Evolutionary conservation across 2,888 invertebrate species (phyloP), one percentile per base, ranked within the genome.

Genomic region (Ditula angustiorana): DNA sequence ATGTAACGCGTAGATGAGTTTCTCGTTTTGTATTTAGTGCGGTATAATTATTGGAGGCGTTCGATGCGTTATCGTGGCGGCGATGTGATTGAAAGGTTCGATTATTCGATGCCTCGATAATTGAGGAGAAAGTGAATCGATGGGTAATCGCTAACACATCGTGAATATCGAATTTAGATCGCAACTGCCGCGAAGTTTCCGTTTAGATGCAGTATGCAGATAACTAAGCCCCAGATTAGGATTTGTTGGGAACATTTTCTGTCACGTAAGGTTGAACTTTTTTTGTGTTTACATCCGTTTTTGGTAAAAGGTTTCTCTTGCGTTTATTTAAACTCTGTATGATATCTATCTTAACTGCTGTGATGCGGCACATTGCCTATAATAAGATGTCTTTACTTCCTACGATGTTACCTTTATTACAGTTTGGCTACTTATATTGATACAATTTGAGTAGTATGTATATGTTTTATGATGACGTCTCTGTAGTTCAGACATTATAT

Each of bases 91-190:
- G 74, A 76, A 76, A 72, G 67, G 74, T 69, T 71, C 71, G 77
- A 77, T 78, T 73, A 69, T 61, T 47, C 44, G 66, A 60, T 63
- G 37, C 28, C 33, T 33, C 68, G 76, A 75, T 73, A 71, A 69
- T 67, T 67, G 68, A 64, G 63, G 85, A 74, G 85, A 86, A 85
- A 86, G 84, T 81, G 69, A 76, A 80, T 79, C 77, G 78, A 80
- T 82, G 58, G 58, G 63, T 63, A 76, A 81, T 74, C 74, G 69
- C 74, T 71, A 67, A 67, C 66, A 59, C 66, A 67, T 68, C 67
- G 70, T 67, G 68, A 74, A 70, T 72, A 73, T 69, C 71, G 71
- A 52, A 58, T 71, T 63, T 50, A 59, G 61, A 66, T 67, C 37
- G 55, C 50, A 19, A 46, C 56, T 19, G 44, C 30, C n/a, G 16